A percentile compares a stretch with the other conserved stretches of the same genome.
Evolutionary conservation across 2,797 vertebrate genomes (phyloP).

Genomic region (Pogonophryne albipinna): DNA sequence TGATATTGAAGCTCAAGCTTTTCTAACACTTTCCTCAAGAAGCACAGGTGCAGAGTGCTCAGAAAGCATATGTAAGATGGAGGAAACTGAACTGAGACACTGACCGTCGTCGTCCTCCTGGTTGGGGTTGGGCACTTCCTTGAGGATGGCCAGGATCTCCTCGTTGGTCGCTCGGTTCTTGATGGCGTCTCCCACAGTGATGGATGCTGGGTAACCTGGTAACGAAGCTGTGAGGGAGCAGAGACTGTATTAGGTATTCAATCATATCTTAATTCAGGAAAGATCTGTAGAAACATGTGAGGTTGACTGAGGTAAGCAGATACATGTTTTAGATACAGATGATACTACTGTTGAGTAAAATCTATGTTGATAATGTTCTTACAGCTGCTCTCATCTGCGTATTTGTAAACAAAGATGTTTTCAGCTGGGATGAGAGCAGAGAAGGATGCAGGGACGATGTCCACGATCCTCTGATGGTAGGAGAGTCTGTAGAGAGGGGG

Average conservation of each 20-base stretch:
- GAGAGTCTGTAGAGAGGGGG: conserved; percentile 87
- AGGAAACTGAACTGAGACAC: background rate
- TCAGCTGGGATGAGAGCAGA: conserved; percentile 92
- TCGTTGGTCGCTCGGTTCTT: conserved; percentile 96
- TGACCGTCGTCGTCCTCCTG: conserved; percentile 96
- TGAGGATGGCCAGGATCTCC: conserved; percentile 94
- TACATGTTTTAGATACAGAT: background rate
- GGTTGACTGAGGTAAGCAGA: background rate
- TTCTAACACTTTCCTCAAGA: too few relatives aligned
- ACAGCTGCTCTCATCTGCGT: conserved; percentile 91
- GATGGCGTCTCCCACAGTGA: conserved; percentile 91
- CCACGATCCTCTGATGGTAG: conserved; percentile 96
- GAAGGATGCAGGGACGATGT: conserved; percentile 95
- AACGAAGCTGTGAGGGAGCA: conserved; percentile 86
- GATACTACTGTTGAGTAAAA: background rate
- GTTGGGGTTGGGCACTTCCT: conserved; percentile 97
- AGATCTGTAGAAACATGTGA: background rate
- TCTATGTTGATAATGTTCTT: conserved; percentile 75
- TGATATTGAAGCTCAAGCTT: too few relatives aligned
- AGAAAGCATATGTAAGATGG: background rate
- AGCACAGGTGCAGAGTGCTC: background rate
- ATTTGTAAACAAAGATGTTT: conserved; percentile 93
- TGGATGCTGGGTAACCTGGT: conserved; percentile 90
- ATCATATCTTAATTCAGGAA: background rate
- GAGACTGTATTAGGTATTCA: background rate